Evolutionary conservation across 2,888 invertebrate genomes (phyloP).

Genomic region (Xylota sylvarum): DNA sequence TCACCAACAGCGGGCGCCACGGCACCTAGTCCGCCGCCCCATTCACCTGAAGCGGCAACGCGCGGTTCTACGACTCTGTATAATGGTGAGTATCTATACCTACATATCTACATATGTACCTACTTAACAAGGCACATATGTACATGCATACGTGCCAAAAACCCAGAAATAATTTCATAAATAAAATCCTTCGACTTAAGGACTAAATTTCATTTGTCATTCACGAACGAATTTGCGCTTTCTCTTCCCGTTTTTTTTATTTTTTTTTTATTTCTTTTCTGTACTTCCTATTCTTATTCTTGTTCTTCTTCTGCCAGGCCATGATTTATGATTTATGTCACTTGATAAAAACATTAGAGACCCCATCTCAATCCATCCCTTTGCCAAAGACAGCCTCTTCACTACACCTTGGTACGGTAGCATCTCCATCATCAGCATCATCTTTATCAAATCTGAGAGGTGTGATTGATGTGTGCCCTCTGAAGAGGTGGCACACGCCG

Average conservation of each 20-base stretch:
- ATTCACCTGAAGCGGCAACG: constrained; percentile 87
- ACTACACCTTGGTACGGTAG: constrained; percentile 15
- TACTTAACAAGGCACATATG: no score
- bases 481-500: constrained; percentile 31
- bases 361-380: constrained; percentile 5
- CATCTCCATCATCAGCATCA: constrained; percentile 74
- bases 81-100: constrained; percentile 88
- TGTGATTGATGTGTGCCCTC: constrained; percentile 74
- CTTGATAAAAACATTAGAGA: constrained; percentile 70
- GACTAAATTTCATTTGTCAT: constrained; percentile 71
- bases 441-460: constrained; percentile 77
- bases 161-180: constrained; percentile 31
- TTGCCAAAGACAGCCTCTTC: neutral
- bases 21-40: constrained; percentile 90
- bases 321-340: constrained; percentile 76
- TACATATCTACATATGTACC: neutral
- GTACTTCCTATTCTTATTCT: neutral
- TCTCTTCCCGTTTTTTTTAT: neutral
- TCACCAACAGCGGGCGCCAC: constrained; percentile 92
- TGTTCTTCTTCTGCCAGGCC: constrained; percentile 29
- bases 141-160: neutral
- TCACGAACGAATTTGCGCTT: constrained; percentile 6
- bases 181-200: constrained; percentile 54
- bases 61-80: constrained; percentile 91
- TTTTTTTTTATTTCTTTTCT: neutral